A percentile compares a stretch with the other conserved stretches of the same genome.
Evolutionary conservation across 2,797 vertebrate genomes (phyloP).

Genomic region (Hylomyscus alleni): DNA sequence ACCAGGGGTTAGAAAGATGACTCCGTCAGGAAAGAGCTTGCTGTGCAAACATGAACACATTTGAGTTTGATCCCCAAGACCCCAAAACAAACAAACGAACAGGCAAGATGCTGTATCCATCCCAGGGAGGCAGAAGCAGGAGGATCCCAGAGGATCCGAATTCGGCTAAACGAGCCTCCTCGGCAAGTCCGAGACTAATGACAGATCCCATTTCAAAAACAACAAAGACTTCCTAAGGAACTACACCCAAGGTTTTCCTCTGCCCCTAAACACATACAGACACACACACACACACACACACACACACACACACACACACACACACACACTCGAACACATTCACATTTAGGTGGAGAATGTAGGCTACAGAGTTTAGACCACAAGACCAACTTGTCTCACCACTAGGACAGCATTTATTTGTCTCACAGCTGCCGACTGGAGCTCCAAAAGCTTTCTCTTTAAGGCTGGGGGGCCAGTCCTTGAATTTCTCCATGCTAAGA

Average conservation of each 20-base stretch:
- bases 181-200: not conserved
- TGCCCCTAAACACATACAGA: not conserved
- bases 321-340: not conserved
- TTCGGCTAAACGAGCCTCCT: not conserved
- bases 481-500: conserved; percentile 1
- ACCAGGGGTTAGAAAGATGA: not conserved
- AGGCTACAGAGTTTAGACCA: conserved; percentile 1
- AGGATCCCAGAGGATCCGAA: not conserved
- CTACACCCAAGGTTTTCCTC: not conserved
- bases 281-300: not conserved
- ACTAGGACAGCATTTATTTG: conserved; percentile 37
- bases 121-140: not conserved
- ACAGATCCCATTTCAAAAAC: not conserved
- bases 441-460: not conserved
- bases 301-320: not conserved
- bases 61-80: not conserved
- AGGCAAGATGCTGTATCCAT: not conserved
- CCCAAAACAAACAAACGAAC: not conserved
- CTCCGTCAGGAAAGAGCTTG: not conserved
- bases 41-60: not conserved
- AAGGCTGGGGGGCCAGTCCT: not conserved
- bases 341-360: not conserved
- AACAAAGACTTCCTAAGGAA: not conserved
- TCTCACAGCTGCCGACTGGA: not conserved
- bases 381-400: conserved; percentile 40